Evolutionary conservation across 2,888 invertebrate genomes (phyloP).

Genomic region (Apamea crenata): DNA sequence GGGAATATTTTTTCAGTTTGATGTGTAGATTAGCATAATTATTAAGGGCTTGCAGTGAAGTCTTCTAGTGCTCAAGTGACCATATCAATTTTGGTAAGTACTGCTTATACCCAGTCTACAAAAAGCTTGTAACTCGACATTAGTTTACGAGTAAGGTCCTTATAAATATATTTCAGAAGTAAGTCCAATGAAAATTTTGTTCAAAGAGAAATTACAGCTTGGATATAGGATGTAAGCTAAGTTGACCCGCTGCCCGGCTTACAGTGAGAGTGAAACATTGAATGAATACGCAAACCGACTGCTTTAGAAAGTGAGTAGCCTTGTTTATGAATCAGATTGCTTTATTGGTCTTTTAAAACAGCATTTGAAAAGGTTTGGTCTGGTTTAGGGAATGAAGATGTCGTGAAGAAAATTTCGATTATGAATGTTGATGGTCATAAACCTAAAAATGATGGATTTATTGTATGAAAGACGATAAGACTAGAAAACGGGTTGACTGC

Average conservation of each 20-base stretch:
- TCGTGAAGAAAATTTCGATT: background rate
- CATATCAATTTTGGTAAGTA: no score
- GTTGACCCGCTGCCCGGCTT: conserved; percentile 29
- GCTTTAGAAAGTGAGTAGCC: conserved; percentile 7
- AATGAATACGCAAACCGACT: conserved; percentile 27
- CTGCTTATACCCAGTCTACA: background rate
- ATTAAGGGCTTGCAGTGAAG: background rate
- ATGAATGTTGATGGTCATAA: no score
- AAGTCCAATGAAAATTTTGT: conserved; percentile 42
- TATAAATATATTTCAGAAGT: conserved; percentile 43
- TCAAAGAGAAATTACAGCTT: conserved; percentile 41
- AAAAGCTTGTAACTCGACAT: conserved; percentile 15
- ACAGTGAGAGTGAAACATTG: conserved; percentile 29
- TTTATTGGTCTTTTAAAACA: conserved; percentile 9
- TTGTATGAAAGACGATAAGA: background rate
- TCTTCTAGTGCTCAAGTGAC: background rate
- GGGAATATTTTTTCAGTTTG: background rate
- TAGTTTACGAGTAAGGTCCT: conserved; percentile 29
- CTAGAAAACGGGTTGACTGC: no score
- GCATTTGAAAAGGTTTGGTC: background rate
- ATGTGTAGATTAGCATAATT: background rate
- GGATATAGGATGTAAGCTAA: conserved; percentile 25
- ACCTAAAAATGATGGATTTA: background rate
- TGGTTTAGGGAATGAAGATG: background rate
- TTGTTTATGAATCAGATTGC: conserved; percentile 5